These are phyloP conservation scores for Enteromius paludinosus DNA, from an alignment of 2,797 vertebrate species.

Conservation along the genomic window DNA sequence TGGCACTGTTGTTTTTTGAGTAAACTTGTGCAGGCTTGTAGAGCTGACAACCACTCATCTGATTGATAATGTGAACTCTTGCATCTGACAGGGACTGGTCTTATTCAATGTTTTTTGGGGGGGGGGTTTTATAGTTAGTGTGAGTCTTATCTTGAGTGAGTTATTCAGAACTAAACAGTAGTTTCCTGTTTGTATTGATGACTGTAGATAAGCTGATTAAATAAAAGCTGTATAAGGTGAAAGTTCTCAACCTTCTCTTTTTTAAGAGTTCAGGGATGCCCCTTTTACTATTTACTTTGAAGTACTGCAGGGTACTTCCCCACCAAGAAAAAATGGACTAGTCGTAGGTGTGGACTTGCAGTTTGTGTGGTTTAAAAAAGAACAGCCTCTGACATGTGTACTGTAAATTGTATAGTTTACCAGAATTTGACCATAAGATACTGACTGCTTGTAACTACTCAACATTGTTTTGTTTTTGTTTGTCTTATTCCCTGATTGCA, in stretches of 20 bases:
- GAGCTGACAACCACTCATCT: neutral
- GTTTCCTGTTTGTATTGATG: constrained; percentile 39
- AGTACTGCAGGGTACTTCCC: constrained; percentile 8
- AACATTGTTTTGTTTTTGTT: neutral
- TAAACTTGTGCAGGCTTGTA: neutral
- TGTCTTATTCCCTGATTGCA: neutral
- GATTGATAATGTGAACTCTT: neutral
- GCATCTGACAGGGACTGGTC: neutral
- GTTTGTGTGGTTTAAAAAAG: constrained; percentile 1
- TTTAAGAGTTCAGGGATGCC: constrained; percentile 8
- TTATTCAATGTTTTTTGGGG: constrained; percentile 7
- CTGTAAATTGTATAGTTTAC: constrained; percentile 2
- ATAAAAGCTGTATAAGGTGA: neutral
- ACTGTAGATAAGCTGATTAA: constrained; percentile 12
- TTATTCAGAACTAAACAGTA: constrained; percentile 23
- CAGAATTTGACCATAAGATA: neutral
- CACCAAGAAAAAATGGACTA: constrained; percentile 4
- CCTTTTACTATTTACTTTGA: constrained; percentile 4
- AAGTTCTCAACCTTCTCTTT: constrained; percentile 1
- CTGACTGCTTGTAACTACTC: neutral
- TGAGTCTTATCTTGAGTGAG: constrained; percentile 32
- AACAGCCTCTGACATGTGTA: neutral
- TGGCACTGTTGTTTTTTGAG: neutral
- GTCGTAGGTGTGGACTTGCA: constrained; percentile 6
- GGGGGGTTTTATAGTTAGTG: constrained; percentile 7